Conservation (phyloP, 2,797 vertebrate species). For the Molossus alvarezi region DNA sequence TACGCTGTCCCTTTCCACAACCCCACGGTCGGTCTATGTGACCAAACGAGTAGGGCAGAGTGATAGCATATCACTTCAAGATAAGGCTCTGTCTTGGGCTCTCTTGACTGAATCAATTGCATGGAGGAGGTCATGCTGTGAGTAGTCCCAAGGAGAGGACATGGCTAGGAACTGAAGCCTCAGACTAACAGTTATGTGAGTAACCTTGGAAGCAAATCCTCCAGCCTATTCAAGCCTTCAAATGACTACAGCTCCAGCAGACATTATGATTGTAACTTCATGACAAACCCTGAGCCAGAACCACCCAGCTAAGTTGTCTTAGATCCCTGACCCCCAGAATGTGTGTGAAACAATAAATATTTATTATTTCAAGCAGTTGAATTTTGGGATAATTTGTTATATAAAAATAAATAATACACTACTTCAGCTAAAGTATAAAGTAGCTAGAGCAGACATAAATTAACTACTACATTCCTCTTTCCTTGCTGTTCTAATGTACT, state of each 20-base stretch:
- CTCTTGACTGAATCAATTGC: background rate
- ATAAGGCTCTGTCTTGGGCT: background rate
- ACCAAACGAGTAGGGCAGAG: background rate
- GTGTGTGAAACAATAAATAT: background rate
- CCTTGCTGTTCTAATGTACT: background rate
- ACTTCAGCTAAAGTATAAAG: background rate
- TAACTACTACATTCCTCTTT: background rate
- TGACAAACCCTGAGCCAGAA: background rate
- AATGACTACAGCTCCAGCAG: background rate
- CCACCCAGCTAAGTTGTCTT: background rate
- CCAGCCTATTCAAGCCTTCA: background rate
- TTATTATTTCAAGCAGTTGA: background rate
- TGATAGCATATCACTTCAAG: background rate
- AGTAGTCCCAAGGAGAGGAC: background rate
- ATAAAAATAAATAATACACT: background rate
- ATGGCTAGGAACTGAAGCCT: background rate
- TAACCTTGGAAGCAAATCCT: background rate
- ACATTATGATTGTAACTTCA: background rate
- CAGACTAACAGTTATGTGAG: background rate
- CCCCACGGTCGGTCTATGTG: background rate
- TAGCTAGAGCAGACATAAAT: background rate
- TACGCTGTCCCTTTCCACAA: background rate
- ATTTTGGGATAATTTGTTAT: conserved; percentile 18
- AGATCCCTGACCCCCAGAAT: background rate
- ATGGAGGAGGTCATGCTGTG: background rate